Conservation (phyloP, 2,113 vertebrate genomes). For the Uria lomvia region DNA sequence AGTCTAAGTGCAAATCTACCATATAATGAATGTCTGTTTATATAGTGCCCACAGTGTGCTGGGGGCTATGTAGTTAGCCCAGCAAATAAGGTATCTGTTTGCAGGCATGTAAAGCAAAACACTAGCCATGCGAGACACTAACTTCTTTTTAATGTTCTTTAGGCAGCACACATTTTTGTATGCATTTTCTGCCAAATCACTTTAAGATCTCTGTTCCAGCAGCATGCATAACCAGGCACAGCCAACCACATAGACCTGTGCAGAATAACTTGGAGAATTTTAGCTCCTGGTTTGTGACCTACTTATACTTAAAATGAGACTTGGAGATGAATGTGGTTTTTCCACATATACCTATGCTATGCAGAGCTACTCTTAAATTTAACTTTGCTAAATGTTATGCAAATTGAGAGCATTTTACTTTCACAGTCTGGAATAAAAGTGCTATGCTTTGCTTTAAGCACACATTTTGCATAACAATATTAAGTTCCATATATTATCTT, state of each 20-base stretch:
- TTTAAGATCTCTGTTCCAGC: background rate
- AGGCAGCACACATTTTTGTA: background rate
- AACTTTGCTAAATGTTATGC: constrained; percentile 30
- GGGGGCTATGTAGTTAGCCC: background rate
- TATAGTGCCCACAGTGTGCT: background rate
- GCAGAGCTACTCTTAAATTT: background rate
- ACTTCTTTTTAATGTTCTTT: background rate
- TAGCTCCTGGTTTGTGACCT: background rate
- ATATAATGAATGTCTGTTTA: background rate
- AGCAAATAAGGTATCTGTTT: background rate
- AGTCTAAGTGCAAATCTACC: background rate
- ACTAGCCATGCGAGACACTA: background rate
- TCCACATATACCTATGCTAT: background rate
- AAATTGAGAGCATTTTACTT: constrained; percentile 37
- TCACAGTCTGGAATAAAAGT: background rate
- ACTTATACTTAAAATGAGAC: background rate
- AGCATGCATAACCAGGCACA: background rate
- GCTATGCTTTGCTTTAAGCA: constrained; percentile 19
- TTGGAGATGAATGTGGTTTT: background rate
- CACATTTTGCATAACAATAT: constrained; percentile 28
- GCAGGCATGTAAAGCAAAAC: background rate
- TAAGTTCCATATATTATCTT: constrained; percentile 37
- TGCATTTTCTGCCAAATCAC: background rate
- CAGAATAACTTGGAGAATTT: background rate
- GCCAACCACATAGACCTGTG: background rate